phyloP scores from a whole-genome alignment of 2,113 vertebrate species.

The Mastomys coucha region DNA sequence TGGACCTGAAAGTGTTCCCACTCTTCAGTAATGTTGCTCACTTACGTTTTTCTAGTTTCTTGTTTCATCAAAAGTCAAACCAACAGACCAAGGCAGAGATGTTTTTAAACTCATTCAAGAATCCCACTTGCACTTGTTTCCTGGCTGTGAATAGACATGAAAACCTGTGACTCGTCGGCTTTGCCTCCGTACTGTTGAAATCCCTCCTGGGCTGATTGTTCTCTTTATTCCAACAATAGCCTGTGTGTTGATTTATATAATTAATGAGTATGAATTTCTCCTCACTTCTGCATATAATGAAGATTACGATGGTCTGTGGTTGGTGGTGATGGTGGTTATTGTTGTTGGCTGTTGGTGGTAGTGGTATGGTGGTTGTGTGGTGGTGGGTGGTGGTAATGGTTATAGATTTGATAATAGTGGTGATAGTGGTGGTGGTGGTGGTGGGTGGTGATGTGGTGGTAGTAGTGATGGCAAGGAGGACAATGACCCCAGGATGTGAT shows the following conservation, averaged over 20 bases:
- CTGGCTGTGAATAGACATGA: background rate
- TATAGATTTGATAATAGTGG: too few species aligned
- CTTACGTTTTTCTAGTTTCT: background rate
- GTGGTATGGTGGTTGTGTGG: background rate
- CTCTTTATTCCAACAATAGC: background rate
- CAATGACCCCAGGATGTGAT: background rate
- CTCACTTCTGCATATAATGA: background rate
- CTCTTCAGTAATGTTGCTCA: background rate
- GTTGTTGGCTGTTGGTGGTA: background rate
- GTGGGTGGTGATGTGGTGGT: too few species aligned
- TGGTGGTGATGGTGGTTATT: background rate
- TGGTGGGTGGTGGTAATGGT: too few species aligned
- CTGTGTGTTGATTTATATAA: background rate
- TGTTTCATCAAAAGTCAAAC: constrained; percentile 14
- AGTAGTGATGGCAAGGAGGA: too few species aligned
- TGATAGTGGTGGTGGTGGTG: too few species aligned
- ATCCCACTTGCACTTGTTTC: background rate
- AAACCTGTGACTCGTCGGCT: background rate
- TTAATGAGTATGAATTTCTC: background rate
- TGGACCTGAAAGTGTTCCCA: background rate
- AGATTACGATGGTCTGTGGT: background rate
- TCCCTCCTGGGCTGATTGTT: background rate
- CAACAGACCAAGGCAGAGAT: background rate
- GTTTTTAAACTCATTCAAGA: constrained; percentile 4
- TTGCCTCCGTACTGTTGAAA: background rate